Evolutionary conservation across 2,888 invertebrate genomes (phyloP).

Genomic region (Heliconius charithonia): DNA sequence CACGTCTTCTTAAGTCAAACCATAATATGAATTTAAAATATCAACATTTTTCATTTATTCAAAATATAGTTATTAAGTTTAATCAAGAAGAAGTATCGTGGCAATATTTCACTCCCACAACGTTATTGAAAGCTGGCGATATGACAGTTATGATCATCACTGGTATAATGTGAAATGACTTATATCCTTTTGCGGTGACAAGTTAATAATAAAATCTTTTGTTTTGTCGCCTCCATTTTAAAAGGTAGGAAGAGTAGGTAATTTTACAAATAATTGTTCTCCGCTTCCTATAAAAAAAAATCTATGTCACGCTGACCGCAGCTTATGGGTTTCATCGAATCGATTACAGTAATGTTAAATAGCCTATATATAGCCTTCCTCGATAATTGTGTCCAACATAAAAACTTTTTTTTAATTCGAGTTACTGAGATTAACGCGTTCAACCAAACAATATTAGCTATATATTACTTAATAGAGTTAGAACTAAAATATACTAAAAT

Average conservation of each 20-base stretch:
- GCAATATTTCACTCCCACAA: conserved; percentile 37
- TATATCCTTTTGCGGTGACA: conserved; percentile 39
- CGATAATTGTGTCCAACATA: no score
- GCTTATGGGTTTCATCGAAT: no score
- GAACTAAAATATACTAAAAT: no score
- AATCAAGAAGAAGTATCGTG: conserved; percentile 26
- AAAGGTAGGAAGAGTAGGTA: neutral
- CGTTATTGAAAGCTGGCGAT: conserved; percentile 33
- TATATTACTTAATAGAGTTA: no score
- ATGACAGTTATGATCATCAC: conserved; percentile 34
- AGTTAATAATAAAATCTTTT: conserved; percentile 14
- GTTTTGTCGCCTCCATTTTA: neutral
- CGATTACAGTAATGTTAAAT: no score
- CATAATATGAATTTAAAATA: conserved; percentile 4
- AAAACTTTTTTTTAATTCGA: no score
- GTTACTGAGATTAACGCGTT: no score
- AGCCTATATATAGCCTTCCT: no score
- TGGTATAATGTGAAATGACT: conserved; percentile 34
- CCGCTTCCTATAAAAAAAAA: neutral
- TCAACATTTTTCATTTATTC: neutral
- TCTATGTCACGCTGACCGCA: no score
- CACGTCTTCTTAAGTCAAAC: neutral
- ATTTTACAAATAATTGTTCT: neutral
- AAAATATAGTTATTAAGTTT: conserved; percentile 19
- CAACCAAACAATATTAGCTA: no score